Conservation (phyloP, 2,113 vertebrate species). For the Agapornis roseicollis region DNA sequence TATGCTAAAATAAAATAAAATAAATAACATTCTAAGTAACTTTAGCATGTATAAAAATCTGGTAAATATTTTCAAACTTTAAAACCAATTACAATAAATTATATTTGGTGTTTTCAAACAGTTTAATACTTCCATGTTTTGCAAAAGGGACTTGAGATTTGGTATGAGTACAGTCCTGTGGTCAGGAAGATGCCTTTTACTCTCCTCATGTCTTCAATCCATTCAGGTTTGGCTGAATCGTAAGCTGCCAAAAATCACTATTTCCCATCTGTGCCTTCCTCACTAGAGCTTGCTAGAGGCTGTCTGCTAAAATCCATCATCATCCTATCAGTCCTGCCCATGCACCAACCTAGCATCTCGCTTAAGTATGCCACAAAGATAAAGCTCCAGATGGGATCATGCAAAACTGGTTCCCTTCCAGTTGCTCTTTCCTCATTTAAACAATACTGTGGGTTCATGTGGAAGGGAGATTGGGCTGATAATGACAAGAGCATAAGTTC, state of each 20-base stretch:
- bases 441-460: not conserved
- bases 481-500: conserved; percentile 8
- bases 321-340: conserved; percentile 33
- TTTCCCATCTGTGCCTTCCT: conserved; percentile 48
- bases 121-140: not conserved
- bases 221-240: not conserved
- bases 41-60: not conserved
- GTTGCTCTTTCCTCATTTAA: conserved; percentile 46
- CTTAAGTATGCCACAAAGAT: conserved; percentile 37
- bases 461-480: conserved; percentile 26
- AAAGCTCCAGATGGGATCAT: conserved; percentile 58
- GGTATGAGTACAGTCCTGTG: not conserved
- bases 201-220: not conserved
- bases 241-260: conserved; percentile 37
- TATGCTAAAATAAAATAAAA: too few species aligned
- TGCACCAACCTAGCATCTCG: not conserved
- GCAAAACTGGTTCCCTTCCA: conserved; percentile 40
- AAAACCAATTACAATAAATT: not conserved
- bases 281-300: conserved; percentile 18
- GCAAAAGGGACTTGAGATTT: not conserved
- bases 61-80: not conserved
- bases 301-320: conserved; percentile 35
- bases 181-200: conserved; percentile 7
- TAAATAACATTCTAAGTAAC: not conserved
- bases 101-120: not conserved